A percentile compares a stretch with the other conserved stretches of the same genome.
Conservation (phyloP, 2,113 vertebrate genomes). For the Grammomys dolichurus region DNA sequence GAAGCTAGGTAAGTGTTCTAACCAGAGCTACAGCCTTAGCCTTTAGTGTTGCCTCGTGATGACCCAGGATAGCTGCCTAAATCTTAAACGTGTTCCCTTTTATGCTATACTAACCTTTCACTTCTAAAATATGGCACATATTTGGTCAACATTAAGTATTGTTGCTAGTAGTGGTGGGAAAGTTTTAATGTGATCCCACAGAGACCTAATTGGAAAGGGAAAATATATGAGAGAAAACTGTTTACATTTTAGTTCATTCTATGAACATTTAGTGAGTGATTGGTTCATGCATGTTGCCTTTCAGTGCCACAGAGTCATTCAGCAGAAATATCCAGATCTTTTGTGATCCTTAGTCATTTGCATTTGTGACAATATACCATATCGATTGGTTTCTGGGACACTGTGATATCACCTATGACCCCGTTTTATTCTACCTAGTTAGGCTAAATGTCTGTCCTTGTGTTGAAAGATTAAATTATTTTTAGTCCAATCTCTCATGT, state of each 20-base stretch:
- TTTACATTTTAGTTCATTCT: constrained; percentile 35
- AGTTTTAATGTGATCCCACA: background rate
- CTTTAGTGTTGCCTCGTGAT: constrained; percentile 27
- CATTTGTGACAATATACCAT: constrained; percentile 21
- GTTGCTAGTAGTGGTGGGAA: constrained; percentile 7
- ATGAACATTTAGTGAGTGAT: background rate
- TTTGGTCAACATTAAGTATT: background rate
- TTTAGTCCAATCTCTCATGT: constrained; percentile 75
- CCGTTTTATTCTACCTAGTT: constrained; percentile 69
- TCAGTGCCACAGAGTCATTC: constrained; percentile 3
- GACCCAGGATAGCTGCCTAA: background rate
- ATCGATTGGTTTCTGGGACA: constrained; percentile 44
- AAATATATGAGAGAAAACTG: constrained; percentile 40
- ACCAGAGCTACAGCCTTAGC: background rate
- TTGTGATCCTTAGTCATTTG: constrained; percentile 16
- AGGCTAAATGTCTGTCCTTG: constrained; percentile 56
- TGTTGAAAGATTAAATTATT: constrained; percentile 72
- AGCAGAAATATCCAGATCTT: background rate
- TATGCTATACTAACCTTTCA: background rate
- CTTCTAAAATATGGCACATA: background rate
- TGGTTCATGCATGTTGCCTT: background rate
- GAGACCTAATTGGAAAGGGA: constrained; percentile 50
- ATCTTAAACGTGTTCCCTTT: constrained; percentile 47
- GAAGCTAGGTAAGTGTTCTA: background rate
- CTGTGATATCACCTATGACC: constrained; percentile 62